phyloP scores from a whole-genome alignment of 2,113 vertebrate genomes.

The Regulus satrapa region DNA sequence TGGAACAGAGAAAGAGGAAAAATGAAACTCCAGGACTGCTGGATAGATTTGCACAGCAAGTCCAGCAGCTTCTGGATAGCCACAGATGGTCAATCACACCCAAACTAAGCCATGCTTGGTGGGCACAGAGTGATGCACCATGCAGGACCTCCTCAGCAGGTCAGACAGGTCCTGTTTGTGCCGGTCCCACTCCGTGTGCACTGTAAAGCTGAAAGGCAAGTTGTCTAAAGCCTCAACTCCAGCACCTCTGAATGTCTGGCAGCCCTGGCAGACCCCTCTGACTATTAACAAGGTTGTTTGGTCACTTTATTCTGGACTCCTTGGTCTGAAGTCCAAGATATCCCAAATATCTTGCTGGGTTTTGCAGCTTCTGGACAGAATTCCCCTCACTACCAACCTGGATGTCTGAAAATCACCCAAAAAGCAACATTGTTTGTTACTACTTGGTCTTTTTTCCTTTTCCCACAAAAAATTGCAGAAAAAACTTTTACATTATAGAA shows the following conservation, averaged over 20 bases:
- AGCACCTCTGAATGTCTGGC: neutral
- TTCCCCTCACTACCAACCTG: neutral
- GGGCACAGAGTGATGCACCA: neutral
- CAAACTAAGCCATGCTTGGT: neutral
- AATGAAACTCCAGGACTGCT: neutral
- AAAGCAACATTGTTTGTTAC: neutral
- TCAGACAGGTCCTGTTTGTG: neutral
- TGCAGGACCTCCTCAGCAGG: neutral
- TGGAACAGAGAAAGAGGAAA: neutral
- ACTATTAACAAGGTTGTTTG: neutral
- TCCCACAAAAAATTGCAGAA: neutral
- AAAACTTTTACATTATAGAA: neutral
- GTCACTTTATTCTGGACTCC: neutral
- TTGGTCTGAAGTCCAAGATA: neutral
- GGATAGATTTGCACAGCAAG: neutral
- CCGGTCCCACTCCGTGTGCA: neutral
- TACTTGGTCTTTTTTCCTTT: neutral
- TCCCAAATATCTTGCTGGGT: neutral
- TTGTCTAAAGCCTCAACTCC: neutral
- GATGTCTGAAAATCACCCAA: neutral
- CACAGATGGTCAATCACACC: neutral
- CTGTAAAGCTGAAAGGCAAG: neutral
- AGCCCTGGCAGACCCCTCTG: neutral
- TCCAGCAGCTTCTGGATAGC: neutral
- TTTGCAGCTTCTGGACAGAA: neutral